Conservation (phyloP, 1,140 invertebrate species). For the Tetramorium simillimum region DNA sequence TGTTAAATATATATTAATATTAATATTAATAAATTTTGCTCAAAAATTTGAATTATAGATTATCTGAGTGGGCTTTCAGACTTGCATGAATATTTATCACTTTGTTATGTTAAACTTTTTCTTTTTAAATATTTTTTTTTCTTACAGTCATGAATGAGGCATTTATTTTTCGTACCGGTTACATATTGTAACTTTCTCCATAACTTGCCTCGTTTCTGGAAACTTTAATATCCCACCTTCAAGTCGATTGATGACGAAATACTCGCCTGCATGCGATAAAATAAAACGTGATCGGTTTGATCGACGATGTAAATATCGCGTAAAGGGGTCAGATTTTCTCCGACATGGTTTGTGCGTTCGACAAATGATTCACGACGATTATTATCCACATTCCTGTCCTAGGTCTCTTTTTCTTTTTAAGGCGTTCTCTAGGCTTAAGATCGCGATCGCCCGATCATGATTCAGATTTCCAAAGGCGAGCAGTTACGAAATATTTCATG, state of each 20-base stretch:
- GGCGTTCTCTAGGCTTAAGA: not conserved
- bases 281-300: not conserved
- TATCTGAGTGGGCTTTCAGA: not conserved
- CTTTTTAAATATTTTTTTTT: not conserved
- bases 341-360: constrained; percentile 1
- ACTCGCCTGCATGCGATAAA: not conserved
- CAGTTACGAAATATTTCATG: not conserved
- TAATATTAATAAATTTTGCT: too few relatives aligned
- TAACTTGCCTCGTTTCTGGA: constrained; percentile 34
- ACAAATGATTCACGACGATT: constrained; percentile 22
- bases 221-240: constrained; percentile 23
- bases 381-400: constrained; percentile 43
- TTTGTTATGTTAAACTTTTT: not conserved
- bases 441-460: not conserved
- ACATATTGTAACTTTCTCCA: constrained; percentile 8
- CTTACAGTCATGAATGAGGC: not conserved
- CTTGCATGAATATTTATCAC: not conserved
- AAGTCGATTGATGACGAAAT: constrained; percentile 31
- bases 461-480: not conserved
- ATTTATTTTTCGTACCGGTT: not conserved
- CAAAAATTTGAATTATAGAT: not conserved
- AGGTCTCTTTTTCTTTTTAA: not conserved
- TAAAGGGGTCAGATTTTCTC: constrained; percentile 20
- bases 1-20: not conserved
- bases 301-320: constrained; percentile 14